Evolutionary conservation across 2,797 vertebrate genomes (phyloP).

Genomic region (Pangasius macronema): DNA sequence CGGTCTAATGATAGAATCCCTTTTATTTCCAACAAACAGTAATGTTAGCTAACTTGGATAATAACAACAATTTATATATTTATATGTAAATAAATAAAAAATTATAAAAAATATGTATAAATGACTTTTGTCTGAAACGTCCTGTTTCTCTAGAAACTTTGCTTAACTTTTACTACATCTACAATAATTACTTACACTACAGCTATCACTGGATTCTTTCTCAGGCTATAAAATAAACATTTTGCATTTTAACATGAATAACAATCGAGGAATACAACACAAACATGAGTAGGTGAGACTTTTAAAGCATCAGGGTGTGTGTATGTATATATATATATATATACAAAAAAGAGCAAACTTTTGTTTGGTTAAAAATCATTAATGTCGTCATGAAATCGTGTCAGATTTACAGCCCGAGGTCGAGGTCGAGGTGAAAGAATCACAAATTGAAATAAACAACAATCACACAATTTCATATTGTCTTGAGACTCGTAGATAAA

Average conservation of each 20-base stretch:
- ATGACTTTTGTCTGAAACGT: too few relatives aligned
- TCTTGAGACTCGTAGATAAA: background rate
- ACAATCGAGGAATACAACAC: background rate
- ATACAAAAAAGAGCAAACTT: background rate
- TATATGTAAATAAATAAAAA: too few relatives aligned
- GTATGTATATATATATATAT: too few relatives aligned
- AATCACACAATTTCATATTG: background rate
- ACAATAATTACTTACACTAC: background rate
- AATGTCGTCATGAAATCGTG: background rate
- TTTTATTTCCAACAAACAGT: background rate
- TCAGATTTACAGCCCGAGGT: background rate
- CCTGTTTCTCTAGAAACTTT: too few relatives aligned
- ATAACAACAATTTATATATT: too few relatives aligned
- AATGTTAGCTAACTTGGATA: background rate
- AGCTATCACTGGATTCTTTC: background rate
- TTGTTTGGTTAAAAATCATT: background rate
- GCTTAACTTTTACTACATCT: too few relatives aligned
- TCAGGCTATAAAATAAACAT: background rate
- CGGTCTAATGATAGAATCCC: background rate
- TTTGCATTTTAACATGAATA: background rate
- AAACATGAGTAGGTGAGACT: too few relatives aligned
- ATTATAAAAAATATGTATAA: too few relatives aligned
- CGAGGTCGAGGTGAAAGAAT: background rate
- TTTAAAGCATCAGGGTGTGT: background rate
- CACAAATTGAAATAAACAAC: background rate